These are phyloP conservation scores for Drosophila aldrichi DNA, from an alignment of 2,888 invertebrate genomes.

Conservation along the genomic window DNA sequence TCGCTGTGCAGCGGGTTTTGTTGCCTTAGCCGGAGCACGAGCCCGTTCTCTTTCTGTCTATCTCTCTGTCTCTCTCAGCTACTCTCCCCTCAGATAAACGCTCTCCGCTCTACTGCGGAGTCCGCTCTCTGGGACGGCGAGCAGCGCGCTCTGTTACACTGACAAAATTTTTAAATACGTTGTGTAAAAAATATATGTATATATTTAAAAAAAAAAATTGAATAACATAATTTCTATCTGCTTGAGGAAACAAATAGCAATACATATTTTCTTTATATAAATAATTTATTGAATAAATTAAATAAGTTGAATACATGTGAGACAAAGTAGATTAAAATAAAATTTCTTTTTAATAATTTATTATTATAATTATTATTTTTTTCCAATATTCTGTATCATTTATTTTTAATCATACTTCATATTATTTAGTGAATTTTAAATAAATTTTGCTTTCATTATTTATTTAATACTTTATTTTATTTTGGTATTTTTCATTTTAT, in stretches of 20 bases:
- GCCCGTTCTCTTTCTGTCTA: constrained; percentile 10
- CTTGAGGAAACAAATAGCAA: too few species aligned
- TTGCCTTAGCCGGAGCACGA: constrained; percentile 40
- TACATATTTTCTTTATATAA: too few species aligned
- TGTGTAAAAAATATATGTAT: too few species aligned
- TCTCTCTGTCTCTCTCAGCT: not conserved
- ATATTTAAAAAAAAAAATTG: too few species aligned
- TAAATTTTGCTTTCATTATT: not conserved
- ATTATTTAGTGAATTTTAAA: not conserved
- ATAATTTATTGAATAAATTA: too few species aligned
- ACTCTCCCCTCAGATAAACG: constrained; percentile 1
- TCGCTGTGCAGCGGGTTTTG: constrained; percentile 70
- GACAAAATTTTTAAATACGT: not conserved
- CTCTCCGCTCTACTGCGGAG: constrained; percentile 2
- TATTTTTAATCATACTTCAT: not conserved
- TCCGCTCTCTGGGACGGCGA: not conserved
- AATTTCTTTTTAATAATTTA: too few species aligned
- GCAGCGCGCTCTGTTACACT: constrained; percentile 38
- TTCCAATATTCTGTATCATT: not conserved
- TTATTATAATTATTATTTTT: too few species aligned
- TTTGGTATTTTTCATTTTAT: not conserved
- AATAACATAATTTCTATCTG: too few species aligned
- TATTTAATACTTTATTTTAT: not conserved
- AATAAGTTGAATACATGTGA: too few species aligned
- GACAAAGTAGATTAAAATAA: too few species aligned